Evolutionary conservation across 2,888 invertebrate species (phyloP).

Genomic region (Nineta flava): DNA sequence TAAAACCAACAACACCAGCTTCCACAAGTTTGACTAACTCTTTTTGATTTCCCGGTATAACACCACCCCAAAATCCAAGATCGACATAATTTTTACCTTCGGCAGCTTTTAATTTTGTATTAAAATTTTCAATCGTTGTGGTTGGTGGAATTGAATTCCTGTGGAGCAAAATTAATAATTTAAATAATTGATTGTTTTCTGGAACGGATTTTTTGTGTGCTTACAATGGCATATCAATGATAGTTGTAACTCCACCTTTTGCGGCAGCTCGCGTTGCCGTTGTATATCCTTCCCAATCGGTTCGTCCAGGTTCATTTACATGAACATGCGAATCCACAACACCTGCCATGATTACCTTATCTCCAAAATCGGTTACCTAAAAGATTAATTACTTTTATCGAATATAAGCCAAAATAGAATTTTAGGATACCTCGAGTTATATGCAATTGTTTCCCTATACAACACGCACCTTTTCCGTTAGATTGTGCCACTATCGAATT

Average conservation of each 20-base stretch:
- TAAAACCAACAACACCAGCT: slow-evolving; percentile 57
- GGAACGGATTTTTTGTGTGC: slow-evolving; percentile 11
- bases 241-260: slow-evolving; percentile 54
- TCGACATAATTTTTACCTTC: slow-evolving; percentile 42
- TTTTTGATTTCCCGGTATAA: slow-evolving; percentile 46
- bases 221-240: slow-evolving; percentile 57
- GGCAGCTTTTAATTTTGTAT: slow-evolving; percentile 41
- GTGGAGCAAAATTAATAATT: slow-evolving; percentile 12
- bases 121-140: slow-evolving; percentile 42
- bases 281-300: slow-evolving; percentile 53
- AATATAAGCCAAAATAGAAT: too few relatives aligned
- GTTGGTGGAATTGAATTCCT: slow-evolving; percentile 61
- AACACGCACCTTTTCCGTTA: background rate
- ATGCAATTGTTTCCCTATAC: background rate
- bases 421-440: background rate
- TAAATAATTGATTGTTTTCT: too few relatives aligned
- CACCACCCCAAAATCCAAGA: slow-evolving; percentile 68
- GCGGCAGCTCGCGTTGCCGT: slow-evolving; percentile 58
- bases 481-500: too few relatives aligned
- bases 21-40: slow-evolving; percentile 38
- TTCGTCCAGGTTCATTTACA: slow-evolving; percentile 55
- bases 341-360: slow-evolving; percentile 46
- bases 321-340: slow-evolving; percentile 58
- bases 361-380: slow-evolving; percentile 31
- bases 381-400: slow-evolving; percentile 6